phyloP scores from a whole-genome alignment of 2,888 invertebrate genomes.

The Pandemis cinnamomeana region DNA sequence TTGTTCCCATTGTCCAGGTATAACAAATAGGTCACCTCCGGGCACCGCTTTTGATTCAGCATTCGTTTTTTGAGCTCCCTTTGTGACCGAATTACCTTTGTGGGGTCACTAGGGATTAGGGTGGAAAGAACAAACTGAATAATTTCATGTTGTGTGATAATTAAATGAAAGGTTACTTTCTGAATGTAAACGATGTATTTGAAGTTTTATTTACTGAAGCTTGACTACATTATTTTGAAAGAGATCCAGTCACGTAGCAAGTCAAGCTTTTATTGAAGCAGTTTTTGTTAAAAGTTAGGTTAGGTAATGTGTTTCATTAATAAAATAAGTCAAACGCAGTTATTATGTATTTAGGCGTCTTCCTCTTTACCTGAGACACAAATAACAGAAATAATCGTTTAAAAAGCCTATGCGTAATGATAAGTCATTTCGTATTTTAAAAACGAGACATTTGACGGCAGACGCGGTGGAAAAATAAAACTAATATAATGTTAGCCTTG shows the following conservation, averaged over 20 bases:
- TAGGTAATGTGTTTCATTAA: too few species aligned
- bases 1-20: conserved; percentile 24
- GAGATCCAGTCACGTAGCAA: neutral
- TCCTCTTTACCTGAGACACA: neutral
- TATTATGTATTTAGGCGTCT: too few species aligned
- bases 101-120: neutral
- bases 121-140: neutral
- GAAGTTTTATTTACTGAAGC: neutral
- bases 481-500: conserved; percentile 1
- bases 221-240: neutral
- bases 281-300: too few species aligned
- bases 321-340: too few species aligned
- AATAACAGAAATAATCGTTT: neutral
- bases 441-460: neutral
- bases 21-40: conserved; percentile 3
- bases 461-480: neutral
- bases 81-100: neutral
- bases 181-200: neutral
- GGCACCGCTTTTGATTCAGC: conserved; percentile 1
- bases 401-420: neutral
- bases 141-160: neutral
- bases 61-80: neutral
- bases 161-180: neutral
- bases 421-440: conserved; percentile 3
- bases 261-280: neutral